phyloP scores from a whole-genome alignment of 2,113 vertebrate species.

The Heterocephalus glaber region DNA sequence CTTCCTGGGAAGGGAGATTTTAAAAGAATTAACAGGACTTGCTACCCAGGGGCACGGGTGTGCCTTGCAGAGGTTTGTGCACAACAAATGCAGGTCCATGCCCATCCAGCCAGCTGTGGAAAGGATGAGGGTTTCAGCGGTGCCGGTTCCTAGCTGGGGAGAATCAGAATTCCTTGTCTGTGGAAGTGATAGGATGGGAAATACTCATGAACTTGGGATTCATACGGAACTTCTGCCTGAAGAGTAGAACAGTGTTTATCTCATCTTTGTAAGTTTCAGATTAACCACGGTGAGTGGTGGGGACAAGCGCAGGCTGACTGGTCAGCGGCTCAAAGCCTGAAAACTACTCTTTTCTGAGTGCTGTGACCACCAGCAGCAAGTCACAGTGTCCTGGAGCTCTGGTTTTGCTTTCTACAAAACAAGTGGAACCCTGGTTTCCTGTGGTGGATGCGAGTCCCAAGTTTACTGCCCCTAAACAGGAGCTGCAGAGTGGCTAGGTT shows the following conservation, averaged over 20 bases:
- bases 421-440: neutral
- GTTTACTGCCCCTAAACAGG: neutral
- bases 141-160: neutral
- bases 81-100: neutral
- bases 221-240: neutral
- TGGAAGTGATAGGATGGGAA: neutral
- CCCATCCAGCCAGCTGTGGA: neutral
- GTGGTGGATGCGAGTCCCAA: accelerated
- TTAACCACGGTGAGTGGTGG: neutral
- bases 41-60: neutral
- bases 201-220: neutral
- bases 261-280: neutral
- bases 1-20: neutral
- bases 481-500: neutral
- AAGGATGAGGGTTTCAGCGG: neutral
- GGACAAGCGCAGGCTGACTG: accelerated
- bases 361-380: no score
- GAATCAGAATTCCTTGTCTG: neutral
- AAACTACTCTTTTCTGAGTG: neutral
- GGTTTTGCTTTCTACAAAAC: neutral
- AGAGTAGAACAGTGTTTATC: neutral
- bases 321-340: neutral
- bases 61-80: neutral
- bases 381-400: neutral
- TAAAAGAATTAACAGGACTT: neutral